These are phyloP conservation scores for Hartigia nigra DNA, from an alignment of 2,888 invertebrate genomes.

Conservation along the genomic window DNA sequence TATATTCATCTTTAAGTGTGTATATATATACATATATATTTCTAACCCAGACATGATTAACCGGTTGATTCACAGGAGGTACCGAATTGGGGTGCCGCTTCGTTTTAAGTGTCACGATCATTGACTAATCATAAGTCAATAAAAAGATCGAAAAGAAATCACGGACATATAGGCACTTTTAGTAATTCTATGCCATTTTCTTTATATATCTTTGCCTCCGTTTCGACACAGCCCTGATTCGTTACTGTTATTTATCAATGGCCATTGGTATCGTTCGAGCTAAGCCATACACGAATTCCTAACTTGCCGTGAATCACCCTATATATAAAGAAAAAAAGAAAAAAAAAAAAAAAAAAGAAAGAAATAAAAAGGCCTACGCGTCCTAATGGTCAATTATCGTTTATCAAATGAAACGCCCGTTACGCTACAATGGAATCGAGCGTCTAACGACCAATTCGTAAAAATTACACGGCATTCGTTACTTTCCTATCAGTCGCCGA, in stretches of 20 bases:
- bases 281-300: not conserved
- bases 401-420: not conserved
- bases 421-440: not conserved
- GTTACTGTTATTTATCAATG: not conserved
- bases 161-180: not conserved
- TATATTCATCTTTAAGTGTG: too few species aligned
- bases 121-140: not conserved
- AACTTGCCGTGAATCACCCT: not conserved
- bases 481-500: not conserved
- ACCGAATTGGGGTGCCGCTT: not conserved
- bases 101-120: not conserved
- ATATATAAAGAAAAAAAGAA: constrained; percentile 2
- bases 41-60: too few species aligned
- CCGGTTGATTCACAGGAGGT: too few species aligned
- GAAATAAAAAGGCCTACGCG: not conserved
- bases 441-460: not conserved
- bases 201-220: not conserved
- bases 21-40: too few species aligned
- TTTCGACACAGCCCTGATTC: not conserved
- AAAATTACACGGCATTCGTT: not conserved
- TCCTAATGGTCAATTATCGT: not conserved
- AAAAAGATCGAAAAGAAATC: too few species aligned
- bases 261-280: not conserved
- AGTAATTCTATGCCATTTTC: not conserved
- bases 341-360: not conserved